Percentiles rank a stretch among this genome's conserved stretches.
phyloP scores from a whole-genome alignment of 2,888 invertebrate species.

The Stegana nigrithorax region DNA sequence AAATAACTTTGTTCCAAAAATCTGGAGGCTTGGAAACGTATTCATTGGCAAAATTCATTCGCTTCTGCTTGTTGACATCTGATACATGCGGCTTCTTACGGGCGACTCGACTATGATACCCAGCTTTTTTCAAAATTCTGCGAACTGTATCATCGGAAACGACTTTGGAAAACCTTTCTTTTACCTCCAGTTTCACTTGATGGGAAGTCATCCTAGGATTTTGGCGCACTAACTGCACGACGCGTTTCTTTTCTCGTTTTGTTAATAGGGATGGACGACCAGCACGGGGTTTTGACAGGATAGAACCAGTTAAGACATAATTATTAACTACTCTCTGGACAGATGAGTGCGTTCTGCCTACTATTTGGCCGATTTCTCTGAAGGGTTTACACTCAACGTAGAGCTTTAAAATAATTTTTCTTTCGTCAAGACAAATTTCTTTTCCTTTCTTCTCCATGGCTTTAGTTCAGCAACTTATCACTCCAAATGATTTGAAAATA shows the following conservation, averaged over 20 bases:
- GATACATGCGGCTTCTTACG: slow-evolving; percentile 20
- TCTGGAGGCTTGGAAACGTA: not conserved
- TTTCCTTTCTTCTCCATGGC: not conserved
- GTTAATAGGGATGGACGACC: slow-evolving; percentile 8
- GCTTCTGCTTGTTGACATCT: slow-evolving; percentile 16
- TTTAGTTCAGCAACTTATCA: too few relatives aligned
- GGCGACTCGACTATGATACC: slow-evolving; percentile 9
- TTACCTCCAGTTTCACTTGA: not conserved
- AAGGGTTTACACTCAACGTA: not conserved
- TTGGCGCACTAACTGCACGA: not conserved
- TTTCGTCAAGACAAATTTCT: not conserved
- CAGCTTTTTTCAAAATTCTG: slow-evolving; percentile 3
- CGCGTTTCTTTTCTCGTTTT: not conserved
- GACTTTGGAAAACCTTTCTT: slow-evolving; percentile 3
- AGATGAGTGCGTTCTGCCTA: not conserved
- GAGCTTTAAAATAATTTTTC: not conserved
- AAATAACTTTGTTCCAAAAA: slow-evolving; percentile 25
- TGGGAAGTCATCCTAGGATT: slow-evolving; percentile 14
- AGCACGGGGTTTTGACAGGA: slow-evolving; percentile 11
- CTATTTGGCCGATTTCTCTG: not conserved
- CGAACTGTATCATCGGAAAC: slow-evolving; percentile 6
- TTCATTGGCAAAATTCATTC: slow-evolving; percentile 20
- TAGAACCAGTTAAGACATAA: slow-evolving; percentile 2
- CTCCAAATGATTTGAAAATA: not conserved
- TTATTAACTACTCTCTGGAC: slow-evolving; percentile 8